Evolutionary conservation across 1,140 invertebrate species (phyloP).

Genomic region (Tachypleus tridentatus): DNA sequence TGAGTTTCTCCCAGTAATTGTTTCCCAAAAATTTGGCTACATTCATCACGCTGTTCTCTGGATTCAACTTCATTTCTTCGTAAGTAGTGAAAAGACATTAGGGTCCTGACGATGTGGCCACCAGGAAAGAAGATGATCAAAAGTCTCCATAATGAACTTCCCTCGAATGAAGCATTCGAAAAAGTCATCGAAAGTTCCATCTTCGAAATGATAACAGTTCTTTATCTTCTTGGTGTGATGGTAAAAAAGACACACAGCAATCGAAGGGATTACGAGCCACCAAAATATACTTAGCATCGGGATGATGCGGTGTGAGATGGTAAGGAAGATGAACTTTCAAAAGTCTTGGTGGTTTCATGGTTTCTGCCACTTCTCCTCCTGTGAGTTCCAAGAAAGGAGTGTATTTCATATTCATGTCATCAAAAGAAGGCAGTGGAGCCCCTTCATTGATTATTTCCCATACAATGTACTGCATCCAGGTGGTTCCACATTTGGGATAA

Average conservation of each 20-base stretch:
- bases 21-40: slow-evolving; percentile 15
- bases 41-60: slow-evolving; percentile 2
- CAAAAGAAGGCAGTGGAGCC: neutral
- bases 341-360: neutral
- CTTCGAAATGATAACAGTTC: neutral
- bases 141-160: slow-evolving; percentile 17
- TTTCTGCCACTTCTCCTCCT: neutral
- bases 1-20: slow-evolving; percentile 6
- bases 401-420: neutral
- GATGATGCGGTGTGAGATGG: slow-evolving; percentile 44
- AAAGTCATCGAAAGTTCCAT: slow-evolving; percentile 15
- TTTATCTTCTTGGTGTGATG: slow-evolving; percentile 46
- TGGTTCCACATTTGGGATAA: slow-evolving; percentile 30
- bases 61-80: slow-evolving; percentile 15
- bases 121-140: slow-evolving; percentile 20
- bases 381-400: slow-evolving; percentile 7
- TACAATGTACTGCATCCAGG: slow-evolving; percentile 14
- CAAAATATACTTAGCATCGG: slow-evolving; percentile 48
- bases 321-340: slow-evolving; percentile 61
- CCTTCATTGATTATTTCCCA: slow-evolving; percentile 8
- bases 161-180: slow-evolving; percentile 18
- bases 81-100: slow-evolving; percentile 20
- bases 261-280: slow-evolving; percentile 74
- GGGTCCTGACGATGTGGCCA: slow-evolving; percentile 14
- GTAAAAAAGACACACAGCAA: slow-evolving; percentile 68